Base-by-base conservation (phyloP, 2,113 vertebrate genomes). In the Toxostoma redivivum region DNA sequence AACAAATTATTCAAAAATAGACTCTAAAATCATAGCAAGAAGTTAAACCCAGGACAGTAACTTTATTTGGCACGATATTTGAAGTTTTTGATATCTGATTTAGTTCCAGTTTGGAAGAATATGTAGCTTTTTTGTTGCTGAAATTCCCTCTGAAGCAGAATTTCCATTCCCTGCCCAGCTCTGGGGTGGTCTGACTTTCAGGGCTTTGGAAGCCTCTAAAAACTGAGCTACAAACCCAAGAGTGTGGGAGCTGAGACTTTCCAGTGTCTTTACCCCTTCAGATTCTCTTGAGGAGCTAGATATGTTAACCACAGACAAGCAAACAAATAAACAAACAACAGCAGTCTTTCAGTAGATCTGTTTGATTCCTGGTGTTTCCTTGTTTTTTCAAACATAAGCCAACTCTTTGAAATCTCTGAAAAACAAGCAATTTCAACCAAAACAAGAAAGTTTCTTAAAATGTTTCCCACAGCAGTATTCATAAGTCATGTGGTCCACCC, bases 151-250 rank as follows among this genome's bases (percentile, higher is more conserved):
- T 77, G 90, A 95, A 93, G 64, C 44, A 92, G 30, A 90, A 83
- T 93, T 96, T 95, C 91, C 87, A 93, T 58, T 94, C 91, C 87
- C 81, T 91, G 92, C 94, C 90, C 94, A 95, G 84, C 79, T 95
- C 93, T 58, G 74, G 93, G 96, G 95, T 96, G 95, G 96, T 97
- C 95, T 95, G 84, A 81, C 78, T 91, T 83, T 89, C 71, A 77
- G 66, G 62, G 33, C 58, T 92, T 89, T 91, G 81, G 66, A 94
- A 92, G 69, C 47, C 65, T 91, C 40, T 81, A 48, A 88, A 92
- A 87, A 48, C 61, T 54, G 53, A 87, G 53, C 81, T 89, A 61
- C 70, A 81, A 76, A 74, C 19, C 64, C 72, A 86, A 25, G 16
- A 86, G 54, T 73, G 77, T 70, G 77, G 69, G 65, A 92, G 86